These are phyloP conservation scores for Netelia virgata DNA, from an alignment of 2,888 invertebrate species.

Conservation along the genomic window DNA sequence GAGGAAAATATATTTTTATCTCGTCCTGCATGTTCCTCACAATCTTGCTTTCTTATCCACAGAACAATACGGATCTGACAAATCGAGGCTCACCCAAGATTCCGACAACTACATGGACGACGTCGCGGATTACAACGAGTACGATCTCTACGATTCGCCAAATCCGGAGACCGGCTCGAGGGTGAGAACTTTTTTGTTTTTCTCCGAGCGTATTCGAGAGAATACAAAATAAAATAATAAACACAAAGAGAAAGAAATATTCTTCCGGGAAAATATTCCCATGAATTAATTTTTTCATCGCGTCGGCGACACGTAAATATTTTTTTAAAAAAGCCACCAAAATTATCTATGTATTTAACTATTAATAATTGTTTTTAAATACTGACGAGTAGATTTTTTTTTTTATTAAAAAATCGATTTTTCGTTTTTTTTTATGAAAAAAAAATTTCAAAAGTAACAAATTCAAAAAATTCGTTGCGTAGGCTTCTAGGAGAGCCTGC, in stretches of 20 bases:
- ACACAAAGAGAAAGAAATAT: too few relatives aligned
- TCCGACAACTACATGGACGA: constrained; percentile 73
- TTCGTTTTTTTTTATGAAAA: background rate
- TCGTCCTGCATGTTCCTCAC: constrained; percentile 19
- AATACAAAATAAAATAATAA: too few relatives aligned
- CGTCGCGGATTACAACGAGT: constrained; percentile 74
- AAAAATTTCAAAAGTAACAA: too few relatives aligned
- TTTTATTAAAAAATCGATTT: background rate
- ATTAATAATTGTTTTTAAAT: background rate
- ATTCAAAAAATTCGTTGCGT: too few relatives aligned
- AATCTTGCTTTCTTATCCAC: constrained; percentile 51
- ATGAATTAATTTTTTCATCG: too few relatives aligned
- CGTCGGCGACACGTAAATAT: too few relatives aligned
- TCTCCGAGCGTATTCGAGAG: background rate
- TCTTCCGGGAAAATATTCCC: too few relatives aligned
- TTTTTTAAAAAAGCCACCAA: too few relatives aligned
- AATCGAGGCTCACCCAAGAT: constrained; percentile 64
- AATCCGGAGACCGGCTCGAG: constrained; percentile 73
- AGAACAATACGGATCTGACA: constrained; percentile 77
- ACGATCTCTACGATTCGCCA: constrained; percentile 71
- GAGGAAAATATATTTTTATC: background rate
- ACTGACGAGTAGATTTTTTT: too few relatives aligned
- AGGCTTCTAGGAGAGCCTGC: too few relatives aligned
- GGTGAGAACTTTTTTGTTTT: constrained; percentile 73
- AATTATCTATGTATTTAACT: background rate